phyloP scores from a whole-genome alignment of 2,888 invertebrate genomes.

The Apodemia duryi region DNA sequence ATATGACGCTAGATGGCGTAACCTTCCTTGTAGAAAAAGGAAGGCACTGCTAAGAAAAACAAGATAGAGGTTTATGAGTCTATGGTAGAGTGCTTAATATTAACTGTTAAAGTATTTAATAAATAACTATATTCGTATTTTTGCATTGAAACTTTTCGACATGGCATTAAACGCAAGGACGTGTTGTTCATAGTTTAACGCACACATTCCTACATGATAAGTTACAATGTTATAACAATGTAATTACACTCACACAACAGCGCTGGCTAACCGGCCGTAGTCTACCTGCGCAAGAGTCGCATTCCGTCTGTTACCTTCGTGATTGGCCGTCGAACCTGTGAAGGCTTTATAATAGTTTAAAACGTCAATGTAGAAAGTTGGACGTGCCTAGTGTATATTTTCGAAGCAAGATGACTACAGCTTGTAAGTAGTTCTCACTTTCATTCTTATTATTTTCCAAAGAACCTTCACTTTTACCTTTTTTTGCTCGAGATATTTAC shows the following conservation, averaged over 20 bases:
- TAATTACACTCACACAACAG: conserved; percentile 46
- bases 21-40: not conserved
- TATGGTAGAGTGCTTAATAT: not conserved
- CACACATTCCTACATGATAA: conserved; percentile 38
- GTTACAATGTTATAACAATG: conserved; percentile 44
- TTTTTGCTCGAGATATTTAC: too few relatives aligned
- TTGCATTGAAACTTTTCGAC: not conserved
- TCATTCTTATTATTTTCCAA: not conserved
- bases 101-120: not conserved
- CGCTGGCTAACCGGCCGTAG: conserved; percentile 38
- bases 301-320: conserved; percentile 70
- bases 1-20: too few relatives aligned
- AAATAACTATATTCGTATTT: not conserved
- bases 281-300: conserved; percentile 74
- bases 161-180: conserved; percentile 25
- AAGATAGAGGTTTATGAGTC: not conserved
- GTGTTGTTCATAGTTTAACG: conserved; percentile 31
- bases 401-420: conserved; percentile 32
- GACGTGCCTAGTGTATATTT: conserved; percentile 37
- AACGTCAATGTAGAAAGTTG: conserved; percentile 59
- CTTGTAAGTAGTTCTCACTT: conserved; percentile 35
- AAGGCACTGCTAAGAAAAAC: not conserved
- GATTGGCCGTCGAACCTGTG: conserved; percentile 60
- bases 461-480: too few relatives aligned
- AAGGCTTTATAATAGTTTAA: conserved; percentile 55